Evolutionary conservation across 2,888 invertebrate species (phyloP).

Genomic region (Parapristionchus giblindavisi): DNA sequence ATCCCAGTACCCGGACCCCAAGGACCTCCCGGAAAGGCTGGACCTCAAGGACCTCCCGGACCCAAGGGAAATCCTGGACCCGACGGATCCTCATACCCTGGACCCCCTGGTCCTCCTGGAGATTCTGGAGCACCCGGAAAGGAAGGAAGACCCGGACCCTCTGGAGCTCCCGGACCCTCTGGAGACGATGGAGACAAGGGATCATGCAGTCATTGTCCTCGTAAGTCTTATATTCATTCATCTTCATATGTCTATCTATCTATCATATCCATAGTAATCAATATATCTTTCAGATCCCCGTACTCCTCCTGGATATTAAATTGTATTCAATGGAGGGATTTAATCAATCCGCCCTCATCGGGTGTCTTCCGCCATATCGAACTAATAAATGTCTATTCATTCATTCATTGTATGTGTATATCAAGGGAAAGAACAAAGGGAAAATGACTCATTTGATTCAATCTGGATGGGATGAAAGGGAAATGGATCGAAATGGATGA

Average conservation of each 20-base stretch:
- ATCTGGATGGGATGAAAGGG: slow-evolving; percentile 28
- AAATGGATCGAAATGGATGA: slow-evolving; percentile 28
- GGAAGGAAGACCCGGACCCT: slow-evolving; percentile 59
- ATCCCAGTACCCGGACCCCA: slow-evolving; percentile 63
- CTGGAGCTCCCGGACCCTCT: slow-evolving; percentile 56
- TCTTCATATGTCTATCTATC: background rate
- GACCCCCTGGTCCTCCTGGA: slow-evolving; percentile 61
- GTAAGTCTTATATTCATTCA: slow-evolving; percentile 46
- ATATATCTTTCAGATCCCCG: slow-evolving; percentile 51
- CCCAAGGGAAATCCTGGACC: slow-evolving; percentile 61
- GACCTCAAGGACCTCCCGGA: slow-evolving; percentile 60
- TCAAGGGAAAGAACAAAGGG: slow-evolving; percentile 5
- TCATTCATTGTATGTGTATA: slow-evolving; percentile 21
- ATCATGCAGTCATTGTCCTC: slow-evolving; percentile 58
- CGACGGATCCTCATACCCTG: slow-evolving; percentile 62
- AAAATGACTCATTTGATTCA: slow-evolving; percentile 1
- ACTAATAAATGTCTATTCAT: slow-evolving; percentile 32
- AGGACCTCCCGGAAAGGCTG: slow-evolving; percentile 59
- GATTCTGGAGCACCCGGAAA: slow-evolving; percentile 59
- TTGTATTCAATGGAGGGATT: slow-evolving; percentile 28
- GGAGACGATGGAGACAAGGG: slow-evolving; percentile 62
- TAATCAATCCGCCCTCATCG: slow-evolving; percentile 18
- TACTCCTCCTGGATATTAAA: slow-evolving; percentile 62
- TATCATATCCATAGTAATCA: slow-evolving; percentile 49
- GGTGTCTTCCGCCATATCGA: slow-evolving; percentile 26